These are phyloP conservation scores for Drosophila prolongata DNA, from an alignment of 2,888 invertebrate species.

Conservation along the genomic window DNA sequence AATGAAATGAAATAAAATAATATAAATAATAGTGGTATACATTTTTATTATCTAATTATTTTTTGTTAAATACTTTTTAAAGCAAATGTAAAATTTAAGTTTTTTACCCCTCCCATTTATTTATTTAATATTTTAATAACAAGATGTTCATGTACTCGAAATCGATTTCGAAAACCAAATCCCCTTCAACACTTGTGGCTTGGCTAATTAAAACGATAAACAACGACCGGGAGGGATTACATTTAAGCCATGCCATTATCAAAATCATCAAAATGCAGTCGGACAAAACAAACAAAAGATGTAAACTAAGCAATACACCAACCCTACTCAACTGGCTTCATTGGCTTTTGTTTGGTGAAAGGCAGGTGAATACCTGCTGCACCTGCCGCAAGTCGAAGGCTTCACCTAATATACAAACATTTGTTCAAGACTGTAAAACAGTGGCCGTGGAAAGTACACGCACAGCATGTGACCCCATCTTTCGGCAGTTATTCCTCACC, in stretches of 20 bases:
- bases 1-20: too few species aligned
- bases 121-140: too few species aligned
- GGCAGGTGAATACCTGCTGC: slow-evolving; percentile 45
- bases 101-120: background rate
- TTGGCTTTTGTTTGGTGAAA: slow-evolving; percentile 71
- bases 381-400: slow-evolving; percentile 36
- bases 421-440: slow-evolving; percentile 33
- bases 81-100: too few species aligned
- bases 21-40: too few species aligned
- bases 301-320: slow-evolving; percentile 14
- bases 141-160: too few species aligned
- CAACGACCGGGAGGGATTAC: slow-evolving; percentile 19
- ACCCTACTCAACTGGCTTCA: slow-evolving; percentile 28
- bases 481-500: slow-evolving; percentile 39
- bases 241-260: slow-evolving; percentile 30
- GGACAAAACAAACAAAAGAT: slow-evolving; percentile 23
- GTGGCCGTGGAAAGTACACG: slow-evolving; percentile 38
- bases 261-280: slow-evolving; percentile 29
- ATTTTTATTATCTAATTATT: too few species aligned
- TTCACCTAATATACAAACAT: slow-evolving; percentile 49
- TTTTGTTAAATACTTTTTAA: too few species aligned
- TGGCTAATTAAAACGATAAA: slow-evolving; percentile 27
- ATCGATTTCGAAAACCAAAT: background rate
- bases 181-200: background rate
- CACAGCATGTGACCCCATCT: slow-evolving; percentile 34